These are phyloP conservation scores for Habrosyne pyritoides DNA, from an alignment of 2,888 invertebrate genomes.

Conservation along the genomic window DNA sequence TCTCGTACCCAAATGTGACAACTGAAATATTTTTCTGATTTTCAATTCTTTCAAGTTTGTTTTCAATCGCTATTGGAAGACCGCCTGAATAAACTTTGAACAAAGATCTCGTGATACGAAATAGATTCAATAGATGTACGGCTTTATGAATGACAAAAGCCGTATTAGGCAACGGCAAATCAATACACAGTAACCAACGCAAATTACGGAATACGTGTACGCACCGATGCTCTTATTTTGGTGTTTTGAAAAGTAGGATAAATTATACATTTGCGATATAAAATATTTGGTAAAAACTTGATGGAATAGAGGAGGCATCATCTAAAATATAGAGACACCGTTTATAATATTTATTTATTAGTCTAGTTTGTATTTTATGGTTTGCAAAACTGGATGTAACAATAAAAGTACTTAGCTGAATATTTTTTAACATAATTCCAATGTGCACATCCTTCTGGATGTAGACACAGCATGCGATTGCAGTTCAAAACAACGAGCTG, in stretches of 20 bases:
- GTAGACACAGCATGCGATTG: too few species aligned
- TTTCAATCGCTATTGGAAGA: constrained; percentile 15
- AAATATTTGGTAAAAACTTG: too few species aligned
- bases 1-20: neutral
- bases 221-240: neutral
- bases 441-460: too few species aligned
- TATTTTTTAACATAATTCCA: too few species aligned
- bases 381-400: too few species aligned
- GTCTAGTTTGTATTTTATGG: too few species aligned
- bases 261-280: too few species aligned
- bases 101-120: constrained; percentile 33
- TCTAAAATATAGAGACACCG: too few species aligned
- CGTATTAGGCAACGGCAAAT: constrained; percentile 47
- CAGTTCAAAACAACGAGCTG: too few species aligned
- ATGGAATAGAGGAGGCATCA: too few species aligned
- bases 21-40: constrained; percentile 31
- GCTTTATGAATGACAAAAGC: constrained; percentile 43
- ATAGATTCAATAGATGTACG: constrained; percentile 40
- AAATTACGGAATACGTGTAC: neutral
- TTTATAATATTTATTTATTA: too few species aligned
- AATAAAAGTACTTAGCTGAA: too few species aligned
- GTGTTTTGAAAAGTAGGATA: neutral
- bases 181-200: constrained; percentile 45
- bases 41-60: constrained; percentile 25
- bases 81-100: constrained; percentile 32